Conservation (phyloP, 2,113 vertebrate species). For the Sebastes schlegelii region DNA sequence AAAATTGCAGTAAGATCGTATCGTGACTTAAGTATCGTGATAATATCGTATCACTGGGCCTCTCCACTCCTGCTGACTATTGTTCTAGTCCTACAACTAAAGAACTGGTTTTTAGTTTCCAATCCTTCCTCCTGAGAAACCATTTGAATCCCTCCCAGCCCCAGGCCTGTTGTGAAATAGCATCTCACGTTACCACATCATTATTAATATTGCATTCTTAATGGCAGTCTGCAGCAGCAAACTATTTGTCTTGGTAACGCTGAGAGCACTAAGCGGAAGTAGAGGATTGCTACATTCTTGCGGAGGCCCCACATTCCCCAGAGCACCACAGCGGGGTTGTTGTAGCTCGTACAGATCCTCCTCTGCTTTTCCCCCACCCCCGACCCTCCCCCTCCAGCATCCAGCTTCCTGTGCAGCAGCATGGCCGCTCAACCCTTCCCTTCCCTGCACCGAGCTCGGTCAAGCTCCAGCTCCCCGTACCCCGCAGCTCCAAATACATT, state of each 20-base stretch:
- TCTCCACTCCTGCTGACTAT: no score
- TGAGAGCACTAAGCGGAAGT: conserved; percentile 54
- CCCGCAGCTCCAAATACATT: conserved; percentile 76
- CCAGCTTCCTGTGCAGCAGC: conserved; percentile 70
- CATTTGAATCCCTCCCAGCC: conserved; percentile 11
- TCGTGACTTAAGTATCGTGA: no score
- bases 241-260: conserved; percentile 43
- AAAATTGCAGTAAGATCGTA: no score
- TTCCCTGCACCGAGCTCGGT: conserved; percentile 48
- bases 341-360: conserved; percentile 42
- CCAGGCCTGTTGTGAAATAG: conserved; percentile 21
- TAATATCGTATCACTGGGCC: no score
- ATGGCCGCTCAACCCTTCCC: conserved; percentile 52
- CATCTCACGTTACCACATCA: conserved; percentile 13
- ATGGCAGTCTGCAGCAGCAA: conserved; percentile 28
- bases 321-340: conserved; percentile 50
- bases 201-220: conserved; percentile 40
- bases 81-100: background rate
- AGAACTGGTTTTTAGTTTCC: conserved; percentile 23
- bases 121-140: conserved; percentile 1
- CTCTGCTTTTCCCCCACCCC: background rate
- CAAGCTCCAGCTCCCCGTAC: conserved; percentile 56
- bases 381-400: conserved; percentile 8
- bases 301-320: conserved; percentile 71
- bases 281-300: conserved; percentile 69